phyloP scores from a whole-genome alignment of 2,113 vertebrate species.

The Vombatus ursinus region DNA sequence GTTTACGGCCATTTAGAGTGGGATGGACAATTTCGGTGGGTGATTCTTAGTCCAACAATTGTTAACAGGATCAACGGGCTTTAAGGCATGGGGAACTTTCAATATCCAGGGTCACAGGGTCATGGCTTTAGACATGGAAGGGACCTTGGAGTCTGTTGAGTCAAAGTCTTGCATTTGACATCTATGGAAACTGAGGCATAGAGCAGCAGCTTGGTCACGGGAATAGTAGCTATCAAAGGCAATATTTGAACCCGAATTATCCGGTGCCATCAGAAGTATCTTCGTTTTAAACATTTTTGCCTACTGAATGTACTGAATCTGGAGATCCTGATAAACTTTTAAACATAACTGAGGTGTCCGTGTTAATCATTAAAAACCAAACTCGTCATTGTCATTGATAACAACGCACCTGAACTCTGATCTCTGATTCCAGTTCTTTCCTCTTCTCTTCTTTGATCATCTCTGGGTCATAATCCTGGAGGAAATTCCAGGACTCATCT shows the following conservation, averaged over 20 bases:
- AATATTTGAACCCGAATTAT: not conserved
- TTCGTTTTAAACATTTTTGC: no score
- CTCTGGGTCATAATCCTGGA: constrained; percentile 85
- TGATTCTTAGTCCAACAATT: not conserved
- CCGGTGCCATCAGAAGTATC: no score
- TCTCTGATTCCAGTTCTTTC: constrained; percentile 87
- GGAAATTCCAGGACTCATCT: constrained; percentile 84
- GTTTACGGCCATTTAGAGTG: not conserved
- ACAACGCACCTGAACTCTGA: constrained; percentile 87
- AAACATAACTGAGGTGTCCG: not conserved
- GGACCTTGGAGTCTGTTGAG: not conserved
- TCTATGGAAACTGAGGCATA: not conserved
- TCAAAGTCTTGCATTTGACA: not conserved
- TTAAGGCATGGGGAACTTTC: not conserved
- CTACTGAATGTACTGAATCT: no score
- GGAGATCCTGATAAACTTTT: not conserved
- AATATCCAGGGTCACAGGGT: not conserved
- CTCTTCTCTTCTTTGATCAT: constrained; percentile 87
- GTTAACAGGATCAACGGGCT: not conserved
- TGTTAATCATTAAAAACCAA: not conserved
- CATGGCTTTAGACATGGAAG: not conserved
- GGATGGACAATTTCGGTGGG: not conserved
- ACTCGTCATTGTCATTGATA: not conserved
- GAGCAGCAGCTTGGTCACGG: not conserved
- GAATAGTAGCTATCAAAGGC: not conserved